phyloP scores from a whole-genome alignment of 2,113 vertebrate species.

The sheep (Ovis aries) region ARS-UI_Ramb_v3.0 NC_056071.1:6648001-6648500 shows the following conservation, averaged over 20 bases:
- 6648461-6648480: neutral
- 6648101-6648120: neutral
- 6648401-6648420: neutral
- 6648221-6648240: neutral
- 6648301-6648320: neutral
- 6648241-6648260: neutral
- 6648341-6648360: neutral
- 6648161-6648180: neutral
- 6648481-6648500: neutral
- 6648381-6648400: neutral
- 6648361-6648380: neutral
- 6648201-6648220: neutral
- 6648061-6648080: neutral
- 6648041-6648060: neutral
- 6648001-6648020: neutral
- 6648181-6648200: neutral
- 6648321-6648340: neutral
- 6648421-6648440: neutral
- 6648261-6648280: neutral
- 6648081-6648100: neutral
- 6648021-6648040: neutral
- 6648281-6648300: neutral
- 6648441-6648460: neutral
- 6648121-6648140: neutral
- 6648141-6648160: neutral